phyloP scores from a whole-genome alignment of 2,888 invertebrate species.

The Hydroisotoma schaefferi region DNA sequence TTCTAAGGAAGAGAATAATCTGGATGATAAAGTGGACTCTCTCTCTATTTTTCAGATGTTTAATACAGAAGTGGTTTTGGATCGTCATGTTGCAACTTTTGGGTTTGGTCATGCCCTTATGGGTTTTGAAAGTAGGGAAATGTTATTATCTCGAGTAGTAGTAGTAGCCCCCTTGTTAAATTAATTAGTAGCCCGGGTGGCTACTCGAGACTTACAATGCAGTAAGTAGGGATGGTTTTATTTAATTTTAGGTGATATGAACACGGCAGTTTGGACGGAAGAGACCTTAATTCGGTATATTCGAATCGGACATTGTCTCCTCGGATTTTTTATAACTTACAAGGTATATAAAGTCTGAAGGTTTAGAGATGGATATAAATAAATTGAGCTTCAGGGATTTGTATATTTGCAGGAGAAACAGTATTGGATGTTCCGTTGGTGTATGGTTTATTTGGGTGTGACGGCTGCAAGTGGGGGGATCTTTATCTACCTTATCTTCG shows the following conservation, averaged over 20 bases:
- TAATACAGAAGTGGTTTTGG: conserved; percentile 30
- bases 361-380: background rate
- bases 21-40: background rate
- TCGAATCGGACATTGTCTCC: conserved; percentile 21
- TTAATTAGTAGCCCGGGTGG: too few relatives aligned
- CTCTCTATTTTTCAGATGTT: conserved; percentile 18
- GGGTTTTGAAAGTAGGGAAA: conserved; percentile 31
- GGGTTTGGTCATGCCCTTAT: conserved; percentile 27
- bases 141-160: background rate
- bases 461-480: conserved; percentile 25
- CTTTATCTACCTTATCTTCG: conserved; percentile 33
- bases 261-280: conserved; percentile 24
- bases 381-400: background rate
- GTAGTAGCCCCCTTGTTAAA: too few relatives aligned
- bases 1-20: background rate
- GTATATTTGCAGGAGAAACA: conserved; percentile 31
- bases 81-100: conserved; percentile 30
- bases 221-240: too few relatives aligned
- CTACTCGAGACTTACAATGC: too few relatives aligned
- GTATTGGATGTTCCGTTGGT: conserved; percentile 38
- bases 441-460: conserved; percentile 24
- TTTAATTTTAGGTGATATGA: conserved; percentile 2
- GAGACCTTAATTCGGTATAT: conserved; percentile 32
- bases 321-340: conserved; percentile 30
- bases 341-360: conserved; percentile 17